Conservation (phyloP, 2,888 invertebrate genomes). For the Drosophila fulvimacula region DNA sequence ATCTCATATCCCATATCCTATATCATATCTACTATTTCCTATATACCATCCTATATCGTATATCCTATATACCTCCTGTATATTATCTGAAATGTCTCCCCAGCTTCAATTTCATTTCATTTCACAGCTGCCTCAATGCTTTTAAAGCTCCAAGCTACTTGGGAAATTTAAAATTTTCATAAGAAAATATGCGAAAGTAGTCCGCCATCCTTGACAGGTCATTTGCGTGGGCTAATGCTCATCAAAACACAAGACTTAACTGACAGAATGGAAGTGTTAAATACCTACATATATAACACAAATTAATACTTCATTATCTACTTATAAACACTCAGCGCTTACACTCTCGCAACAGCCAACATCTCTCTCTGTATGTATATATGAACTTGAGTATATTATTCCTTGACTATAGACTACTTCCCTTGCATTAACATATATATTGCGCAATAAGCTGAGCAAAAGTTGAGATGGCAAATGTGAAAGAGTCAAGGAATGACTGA, state of each 20-base stretch:
- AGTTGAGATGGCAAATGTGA: background rate
- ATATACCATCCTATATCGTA: background rate
- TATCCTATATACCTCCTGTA: background rate
- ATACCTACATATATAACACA: background rate
- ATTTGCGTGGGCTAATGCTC: background rate
- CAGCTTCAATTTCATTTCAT: background rate
- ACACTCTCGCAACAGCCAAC: background rate
- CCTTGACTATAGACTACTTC: slow-evolving; percentile 10
- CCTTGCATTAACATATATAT: background rate
- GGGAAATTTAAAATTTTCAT: background rate
- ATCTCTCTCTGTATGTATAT: background rate
- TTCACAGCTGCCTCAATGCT: background rate
- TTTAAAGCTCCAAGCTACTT: background rate
- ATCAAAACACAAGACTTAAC: background rate
- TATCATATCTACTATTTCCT: background rate
- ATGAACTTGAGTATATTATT: slow-evolving; percentile 1
- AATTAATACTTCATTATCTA: slow-evolving; percentile 13
- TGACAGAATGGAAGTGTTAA: slow-evolving; percentile 1
- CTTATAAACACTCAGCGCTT: slow-evolving; percentile 3
- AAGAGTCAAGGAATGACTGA: background rate
- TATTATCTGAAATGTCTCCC: background rate
- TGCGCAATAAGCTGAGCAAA: background rate
- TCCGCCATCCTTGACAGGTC: background rate
- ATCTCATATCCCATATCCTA: background rate
- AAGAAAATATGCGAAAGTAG: background rate